phyloP scores from a whole-genome alignment of 1,140 invertebrate genomes.

The Pachypeltis micranthus region DNA sequence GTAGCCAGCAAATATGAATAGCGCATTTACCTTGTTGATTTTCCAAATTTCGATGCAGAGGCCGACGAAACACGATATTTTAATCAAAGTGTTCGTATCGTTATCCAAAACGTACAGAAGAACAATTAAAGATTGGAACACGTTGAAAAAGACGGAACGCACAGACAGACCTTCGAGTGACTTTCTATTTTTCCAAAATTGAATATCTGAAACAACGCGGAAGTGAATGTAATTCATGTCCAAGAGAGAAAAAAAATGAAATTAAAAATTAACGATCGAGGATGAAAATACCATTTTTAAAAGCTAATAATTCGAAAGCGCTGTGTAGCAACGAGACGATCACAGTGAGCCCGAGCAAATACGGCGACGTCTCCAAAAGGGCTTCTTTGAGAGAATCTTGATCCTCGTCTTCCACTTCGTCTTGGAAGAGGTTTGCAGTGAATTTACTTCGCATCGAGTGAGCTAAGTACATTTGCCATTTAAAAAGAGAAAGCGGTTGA shows the following conservation, averaged over 20 bases:
- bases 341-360: slow-evolving; percentile 83
- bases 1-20: too few species aligned
- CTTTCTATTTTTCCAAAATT: slow-evolving; percentile 98
- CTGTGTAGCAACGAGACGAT: slow-evolving; percentile 90
- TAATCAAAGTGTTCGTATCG: slow-evolving; percentile 93
- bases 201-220: slow-evolving; percentile 64
- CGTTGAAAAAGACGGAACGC: slow-evolving; percentile 96
- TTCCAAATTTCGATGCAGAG: slow-evolving; percentile 99
- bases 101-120: slow-evolving; percentile 95
- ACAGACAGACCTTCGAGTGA: slow-evolving; percentile 95
- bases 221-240: not conserved
- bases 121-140: slow-evolving; percentile 92
- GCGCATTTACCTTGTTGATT: slow-evolving; percentile 79
- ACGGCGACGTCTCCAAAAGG: slow-evolving; percentile 92
- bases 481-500: slow-evolving; percentile 87
- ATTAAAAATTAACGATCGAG: not conserved
- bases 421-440: slow-evolving; percentile 41
- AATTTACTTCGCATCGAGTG: slow-evolving; percentile 80
- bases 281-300: slow-evolving; percentile 77
- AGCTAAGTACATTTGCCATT: slow-evolving; percentile 95
- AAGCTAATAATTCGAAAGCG: slow-evolving; percentile 95
- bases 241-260: not conserved
- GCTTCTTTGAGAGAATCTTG: slow-evolving; percentile 97
- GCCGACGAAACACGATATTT: slow-evolving; percentile 83
- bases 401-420: slow-evolving; percentile 41